Evolutionary conservation across 2,113 vertebrate species (phyloP).

Genomic region (Rhipidura dahli): DNA sequence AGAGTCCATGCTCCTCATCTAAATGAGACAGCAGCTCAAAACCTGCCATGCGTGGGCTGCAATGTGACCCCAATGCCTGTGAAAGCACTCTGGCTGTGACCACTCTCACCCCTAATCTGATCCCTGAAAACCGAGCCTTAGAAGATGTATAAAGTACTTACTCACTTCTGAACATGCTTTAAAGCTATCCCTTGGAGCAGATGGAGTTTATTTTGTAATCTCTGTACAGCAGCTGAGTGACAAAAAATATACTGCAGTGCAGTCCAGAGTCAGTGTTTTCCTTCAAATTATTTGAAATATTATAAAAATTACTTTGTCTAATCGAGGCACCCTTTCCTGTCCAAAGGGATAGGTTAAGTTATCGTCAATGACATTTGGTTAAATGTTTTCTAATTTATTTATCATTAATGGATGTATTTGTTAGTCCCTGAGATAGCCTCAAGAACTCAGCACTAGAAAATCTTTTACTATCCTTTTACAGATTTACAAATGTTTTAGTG

Average conservation of each 20-base stretch:
- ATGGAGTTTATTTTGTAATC: conserved; percentile 53
- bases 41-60: background rate
- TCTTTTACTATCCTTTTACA: background rate
- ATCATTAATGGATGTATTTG: background rate
- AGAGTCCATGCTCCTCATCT: background rate
- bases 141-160: conserved; percentile 12
- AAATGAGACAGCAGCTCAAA: background rate
- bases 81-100: background rate
- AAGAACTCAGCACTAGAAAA: background rate
- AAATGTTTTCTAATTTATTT: conserved; percentile 17
- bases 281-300: background rate
- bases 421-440: background rate
- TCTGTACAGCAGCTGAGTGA: conserved; percentile 14
- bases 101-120: background rate
- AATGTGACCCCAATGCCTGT: background rate
- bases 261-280: background rate
- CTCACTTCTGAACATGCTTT: background rate
- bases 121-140: background rate
- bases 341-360: background rate
- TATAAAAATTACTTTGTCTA: background rate
- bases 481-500: background rate
- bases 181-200: conserved; percentile 43
- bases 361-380: background rate
- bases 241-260: background rate
- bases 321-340: background rate